Conservation (phyloP, 2,888 invertebrate species). For the Cerastis rubricosa region DNA sequence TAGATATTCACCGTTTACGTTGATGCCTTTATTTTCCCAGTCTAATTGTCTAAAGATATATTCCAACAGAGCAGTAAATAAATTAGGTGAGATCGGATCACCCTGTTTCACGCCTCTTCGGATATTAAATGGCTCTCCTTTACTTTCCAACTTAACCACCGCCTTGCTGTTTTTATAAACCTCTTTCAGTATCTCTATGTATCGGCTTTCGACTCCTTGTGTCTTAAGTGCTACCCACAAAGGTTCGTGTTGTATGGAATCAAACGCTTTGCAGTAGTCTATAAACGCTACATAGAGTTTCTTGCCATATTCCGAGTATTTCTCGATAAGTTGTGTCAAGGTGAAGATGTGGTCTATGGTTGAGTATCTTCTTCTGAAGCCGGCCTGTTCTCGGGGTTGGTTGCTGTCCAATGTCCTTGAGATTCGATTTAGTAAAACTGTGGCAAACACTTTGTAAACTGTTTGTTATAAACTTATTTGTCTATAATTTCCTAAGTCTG, state of each 20-base stretch:
- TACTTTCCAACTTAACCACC: no score
- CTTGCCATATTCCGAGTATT: background rate
- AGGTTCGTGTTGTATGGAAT: slow-evolving; percentile 1
- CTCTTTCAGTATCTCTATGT: no score
- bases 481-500: background rate
- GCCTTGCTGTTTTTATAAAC: background rate
- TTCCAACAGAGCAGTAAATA: background rate
- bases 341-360: background rate
- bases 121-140: background rate
- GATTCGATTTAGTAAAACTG: background rate
- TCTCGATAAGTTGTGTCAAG: slow-evolving; percentile 6
- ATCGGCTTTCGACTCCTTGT: background rate
- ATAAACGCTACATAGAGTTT: slow-evolving; percentile 1
- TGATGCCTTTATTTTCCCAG: background rate
- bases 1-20: background rate
- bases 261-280: background rate
- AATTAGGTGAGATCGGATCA: background rate
- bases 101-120: background rate
- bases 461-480: background rate
- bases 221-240: background rate
- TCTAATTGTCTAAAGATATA: background rate
- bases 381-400: background rate
- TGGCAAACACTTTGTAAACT: background rate
- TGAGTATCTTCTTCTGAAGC: slow-evolving; percentile 1
- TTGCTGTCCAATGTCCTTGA: background rate